Evolutionary conservation across 2,888 invertebrate species (phyloP), one percentile per base, ranked within the genome.

Genomic region (Oxyteleia sp.): DNA sequence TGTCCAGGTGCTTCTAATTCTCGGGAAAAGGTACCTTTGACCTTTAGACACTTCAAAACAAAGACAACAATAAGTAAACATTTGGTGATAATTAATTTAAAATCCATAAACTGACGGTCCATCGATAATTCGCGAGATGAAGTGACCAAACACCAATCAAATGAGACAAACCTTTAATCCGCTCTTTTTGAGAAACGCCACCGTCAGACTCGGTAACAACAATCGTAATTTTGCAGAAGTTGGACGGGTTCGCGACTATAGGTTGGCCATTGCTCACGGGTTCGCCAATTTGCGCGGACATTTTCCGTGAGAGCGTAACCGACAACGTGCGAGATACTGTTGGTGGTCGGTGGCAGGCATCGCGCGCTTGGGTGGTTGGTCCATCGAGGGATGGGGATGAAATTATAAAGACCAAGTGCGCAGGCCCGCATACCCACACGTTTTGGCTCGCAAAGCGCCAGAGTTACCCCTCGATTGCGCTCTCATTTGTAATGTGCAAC

Each of bases 361-460:
- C 86, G 86, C 86, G 85, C 89, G 87, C 87, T 87, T 85, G 86
- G 83, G 88, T 91, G 89, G 87, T 88, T 85, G 85, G 89, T 89
- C 89, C 89, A 88, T 72, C 66, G 63, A 72, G 88, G 90, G 88
- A 86, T 88, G 84, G 88, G 87, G 84, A 86, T 87, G 88, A 86
- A 84, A 79, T 79, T 63, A 68, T 47, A 61, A 57, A 45, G 45
- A 32, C 59, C 15, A 15, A 74, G 8, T 83, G 85, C 85, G 85
- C 83, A 85, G 49, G 76, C 32, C 55, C 66, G 76, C 26, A 29
- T 85, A 74, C 88, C 90, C 90, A 89, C 90, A 88, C 90, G 86
- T 86, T 88, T 84, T 79, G 82, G 61, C 47, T 47, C 35, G 16
- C 74, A 26, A 63, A 29, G 38, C 20, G 51, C 55, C 32, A n/a